Evolutionary conservation across 2,797 vertebrate species (phyloP).

Genomic region (Orientallactaga sibirica): DNA sequence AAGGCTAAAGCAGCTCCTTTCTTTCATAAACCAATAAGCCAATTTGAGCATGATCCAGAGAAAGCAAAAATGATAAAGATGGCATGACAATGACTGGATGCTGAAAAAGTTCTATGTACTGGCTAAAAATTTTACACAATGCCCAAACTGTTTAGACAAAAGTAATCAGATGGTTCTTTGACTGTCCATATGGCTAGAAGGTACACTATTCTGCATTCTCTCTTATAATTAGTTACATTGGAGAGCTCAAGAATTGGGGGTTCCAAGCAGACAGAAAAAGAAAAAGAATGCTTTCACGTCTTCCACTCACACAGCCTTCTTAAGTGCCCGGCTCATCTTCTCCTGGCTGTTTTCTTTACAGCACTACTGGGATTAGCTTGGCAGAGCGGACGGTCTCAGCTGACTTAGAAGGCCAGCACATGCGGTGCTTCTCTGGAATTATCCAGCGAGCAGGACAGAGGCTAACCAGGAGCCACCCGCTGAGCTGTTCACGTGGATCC

Average conservation of each 20-base stretch:
- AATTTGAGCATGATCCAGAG: neutral
- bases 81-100: constrained; percentile 9
- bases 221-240: constrained; percentile 23
- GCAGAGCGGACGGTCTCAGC: constrained; percentile 39
- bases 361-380: neutral
- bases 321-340: constrained; percentile 32
- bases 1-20: neutral
- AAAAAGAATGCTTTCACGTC: neutral
- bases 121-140: neutral
- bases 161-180: constrained; percentile 12
- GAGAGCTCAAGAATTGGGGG: constrained; percentile 2
- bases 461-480: constrained; percentile 50
- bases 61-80: neutral
- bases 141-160: constrained; percentile 36
- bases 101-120: neutral
- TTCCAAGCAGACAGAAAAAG: neutral
- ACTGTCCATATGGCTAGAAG: neutral
- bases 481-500: constrained; percentile 30
- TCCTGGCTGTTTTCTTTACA: constrained; percentile 9
- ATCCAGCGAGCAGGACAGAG: constrained; percentile 48
- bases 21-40: constrained; percentile 39
- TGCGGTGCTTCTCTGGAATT: constrained; percentile 43
- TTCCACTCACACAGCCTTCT: neutral
- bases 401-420: constrained; percentile 60
- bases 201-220: constrained; percentile 25